Evolutionary conservation across 2,888 invertebrate species (phyloP).

Genomic region (Parnassius smintheus): DNA sequence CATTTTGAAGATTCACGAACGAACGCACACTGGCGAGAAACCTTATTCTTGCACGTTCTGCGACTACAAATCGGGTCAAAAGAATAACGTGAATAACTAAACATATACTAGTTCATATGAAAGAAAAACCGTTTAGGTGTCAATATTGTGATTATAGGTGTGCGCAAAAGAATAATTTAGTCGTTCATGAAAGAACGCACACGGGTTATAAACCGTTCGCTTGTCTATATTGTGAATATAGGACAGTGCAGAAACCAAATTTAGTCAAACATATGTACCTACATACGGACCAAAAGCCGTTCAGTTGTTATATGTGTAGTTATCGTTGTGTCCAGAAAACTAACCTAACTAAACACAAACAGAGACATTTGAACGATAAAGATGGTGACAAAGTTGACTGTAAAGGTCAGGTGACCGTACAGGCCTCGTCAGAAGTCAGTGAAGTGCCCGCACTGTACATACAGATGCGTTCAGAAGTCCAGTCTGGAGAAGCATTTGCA

Average conservation of each 20-base stretch:
- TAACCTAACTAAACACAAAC: constrained; percentile 73
- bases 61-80: constrained; percentile 75
- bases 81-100: constrained; percentile 77
- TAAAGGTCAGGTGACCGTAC: constrained; percentile 57
- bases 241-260: constrained; percentile 76
- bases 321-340: constrained; percentile 77
- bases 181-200: constrained; percentile 76
- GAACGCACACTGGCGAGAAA: constrained; percentile 73
- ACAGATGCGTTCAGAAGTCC: constrained; percentile 69
- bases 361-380: constrained; percentile 68
- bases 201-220: constrained; percentile 76
- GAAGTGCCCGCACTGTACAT: constrained; percentile 65
- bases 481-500: constrained; percentile 74
- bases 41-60: constrained; percentile 74
- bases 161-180: constrained; percentile 75
- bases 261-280: constrained; percentile 77
- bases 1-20: constrained; percentile 74
- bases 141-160: constrained; percentile 76
- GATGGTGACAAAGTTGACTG: constrained; percentile 54
- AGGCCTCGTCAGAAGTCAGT: constrained; percentile 69
- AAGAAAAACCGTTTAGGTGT: constrained; percentile 73
- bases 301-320: constrained; percentile 71
- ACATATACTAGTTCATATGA: constrained; percentile 77
- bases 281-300: constrained; percentile 75
- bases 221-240: constrained; percentile 72